Evolutionary conservation across 2,888 invertebrate species (phyloP), one percentile per base, ranked within the genome.

Genomic region (Petrophora chlorosata): DNA sequence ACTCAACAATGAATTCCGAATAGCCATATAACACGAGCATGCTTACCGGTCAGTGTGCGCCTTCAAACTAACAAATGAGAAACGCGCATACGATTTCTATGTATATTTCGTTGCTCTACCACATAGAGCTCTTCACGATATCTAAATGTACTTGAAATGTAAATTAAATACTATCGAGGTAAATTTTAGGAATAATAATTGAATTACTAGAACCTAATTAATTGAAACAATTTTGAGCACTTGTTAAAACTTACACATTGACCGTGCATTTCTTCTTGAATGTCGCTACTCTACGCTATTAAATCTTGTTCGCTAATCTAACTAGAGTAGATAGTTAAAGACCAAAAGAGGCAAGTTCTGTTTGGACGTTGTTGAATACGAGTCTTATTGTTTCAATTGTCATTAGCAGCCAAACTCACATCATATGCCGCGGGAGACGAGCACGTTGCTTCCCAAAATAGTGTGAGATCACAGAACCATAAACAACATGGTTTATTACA

Each of bases 161-260:
- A 81, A 82, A 81, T 77, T 77, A 81, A 65, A 50, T 50, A 80
- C 71, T 80, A 74, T 82, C 72, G 71, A 76, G 77, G 79, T 79
- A 80, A 85, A 81, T 73, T 70, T 84, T 89, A 88, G 88, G 80
- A 70, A 84, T 87, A 88, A 82, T 81, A 66, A 86, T 86, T 80
- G 87, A 88, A 88, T 87, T 87, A 87, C 82, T 89, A 88, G 87
- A 81, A 74, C 84, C 78, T 86, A 87, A 81, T 74, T 76, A 78
- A 83, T 84, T 83, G 85, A 80, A 84, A 78, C 81, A 85, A 84
- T 83, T 86, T 86, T 76, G 77, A 88, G 89, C 89, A 90, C 89
- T 90, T 81, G 89, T 90, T 90, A 90, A 88, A 82, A 84, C 82
- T 85, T 81, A 90, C 89, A 90, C 89, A 85, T 84, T 83, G 82